These are phyloP conservation scores for Alligator mississippiensis DNA, from an alignment of 2,113 vertebrate genomes.

Conservation along the genomic window DNA sequence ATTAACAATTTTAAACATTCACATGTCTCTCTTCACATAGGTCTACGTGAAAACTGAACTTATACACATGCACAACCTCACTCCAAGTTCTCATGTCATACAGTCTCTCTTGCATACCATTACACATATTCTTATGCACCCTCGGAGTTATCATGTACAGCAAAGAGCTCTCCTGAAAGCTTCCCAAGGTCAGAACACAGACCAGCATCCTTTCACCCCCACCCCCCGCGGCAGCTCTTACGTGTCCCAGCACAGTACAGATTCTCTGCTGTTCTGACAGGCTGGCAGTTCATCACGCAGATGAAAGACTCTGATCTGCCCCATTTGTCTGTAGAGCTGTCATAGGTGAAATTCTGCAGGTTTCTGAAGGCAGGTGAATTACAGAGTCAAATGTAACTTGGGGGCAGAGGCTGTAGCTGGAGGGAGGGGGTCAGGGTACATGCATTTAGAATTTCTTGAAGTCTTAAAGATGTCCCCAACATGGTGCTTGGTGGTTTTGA, in stretches of 20 bases:
- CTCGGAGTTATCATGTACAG: neutral
- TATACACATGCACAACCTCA: neutral
- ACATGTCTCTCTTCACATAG: neutral
- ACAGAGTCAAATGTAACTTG: slow-evolving; percentile 47
- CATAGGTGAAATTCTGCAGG: slow-evolving; percentile 67
- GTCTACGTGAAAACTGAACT: neutral
- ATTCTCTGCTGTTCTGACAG: slow-evolving; percentile 29
- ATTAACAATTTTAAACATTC: neutral
- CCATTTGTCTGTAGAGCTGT: slow-evolving; percentile 60
- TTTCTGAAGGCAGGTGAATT: slow-evolving; percentile 63
- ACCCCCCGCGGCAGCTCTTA: slow-evolving; percentile 27
- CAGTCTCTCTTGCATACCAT: neutral
- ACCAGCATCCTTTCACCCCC: neutral
- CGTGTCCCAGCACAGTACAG: slow-evolving; percentile 37
- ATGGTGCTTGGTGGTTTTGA: slow-evolving; percentile 10
- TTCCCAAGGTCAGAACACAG: slow-evolving; percentile 50
- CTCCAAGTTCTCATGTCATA: neutral
- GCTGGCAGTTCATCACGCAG: slow-evolving; percentile 66
- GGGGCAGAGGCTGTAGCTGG: slow-evolving; percentile 11
- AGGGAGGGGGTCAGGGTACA: slow-evolving; percentile 7
- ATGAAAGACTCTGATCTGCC: slow-evolving; percentile 58
- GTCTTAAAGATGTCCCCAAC: neutral
- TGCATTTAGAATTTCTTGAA: neutral
- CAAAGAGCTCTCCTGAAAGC: neutral
- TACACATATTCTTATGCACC: neutral